Base-by-base conservation (phyloP, 1,140 invertebrate genomes). In the Drosophila ercepeae region DNA sequence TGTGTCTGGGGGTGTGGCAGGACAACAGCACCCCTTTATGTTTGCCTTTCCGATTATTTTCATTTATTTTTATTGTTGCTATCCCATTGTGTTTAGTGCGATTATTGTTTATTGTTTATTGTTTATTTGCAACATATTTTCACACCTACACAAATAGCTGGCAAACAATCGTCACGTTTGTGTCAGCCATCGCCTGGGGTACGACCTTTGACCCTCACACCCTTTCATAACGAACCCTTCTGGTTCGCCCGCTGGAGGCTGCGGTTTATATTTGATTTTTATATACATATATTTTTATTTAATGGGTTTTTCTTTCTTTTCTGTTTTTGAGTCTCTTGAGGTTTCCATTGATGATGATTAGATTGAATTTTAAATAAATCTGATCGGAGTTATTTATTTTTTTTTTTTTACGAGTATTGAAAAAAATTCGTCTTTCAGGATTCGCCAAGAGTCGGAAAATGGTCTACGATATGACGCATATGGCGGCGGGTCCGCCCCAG, bases 391-490 rank as follows among this genome's bases (percentile, higher is more conserved):
- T 29, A 29, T 29, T 29, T n/a, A n/a, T n/a, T n/a, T n/a, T n/a
- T n/a, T n/a, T n/a, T n/a, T n/a, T n/a, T n/a, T n/a, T n/a, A n/a
- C n/a, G n/a, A n/a, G n/a, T n/a, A n/a, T n/a, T n/a, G n/a, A n/a
- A n/a, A n/a, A n/a, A n/a, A n/a, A n/a, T n/a, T n/a, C n/a, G n/a
- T n/a, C n/a, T 32, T 32, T 27, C 45, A 46, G 39, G 3, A 42
- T 3, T 13, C 18, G 8, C 8, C 6, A 25, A 11, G 11, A 39
- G 27, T 23, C 7, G 9, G 11, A 75, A 50, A 9, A 91, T 91
- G 90, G 90, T 91, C 11, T 91, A 91, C 44, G 90, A 91, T 18
- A 91, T 91, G 75, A 84, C 79, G 4, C 90, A 91, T 42, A 48
- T 91, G 86, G 76, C 89, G 27, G 90, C 90, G 14, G 69, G 77